phyloP scores from a whole-genome alignment of 92 coral and sea anemone species.

The Diadumene lineata region DNA sequence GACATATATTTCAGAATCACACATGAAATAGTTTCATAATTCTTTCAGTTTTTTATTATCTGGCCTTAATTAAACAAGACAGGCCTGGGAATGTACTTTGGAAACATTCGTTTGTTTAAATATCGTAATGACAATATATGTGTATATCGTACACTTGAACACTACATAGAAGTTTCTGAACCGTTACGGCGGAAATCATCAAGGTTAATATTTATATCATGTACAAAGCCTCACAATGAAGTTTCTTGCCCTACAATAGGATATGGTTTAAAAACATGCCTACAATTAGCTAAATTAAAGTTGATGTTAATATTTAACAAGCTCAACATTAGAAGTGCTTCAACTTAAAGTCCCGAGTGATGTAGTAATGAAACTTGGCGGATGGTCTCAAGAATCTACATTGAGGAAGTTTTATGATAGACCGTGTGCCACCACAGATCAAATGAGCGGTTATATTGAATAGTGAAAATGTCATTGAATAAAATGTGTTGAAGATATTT shows the following conservation, averaged over 20 bases:
- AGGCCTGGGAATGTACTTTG: conserved; percentile 58
- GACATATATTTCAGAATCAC: conserved; percentile 41
- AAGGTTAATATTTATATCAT: conserved; percentile 46
- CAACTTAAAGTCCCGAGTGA: conserved; percentile 55
- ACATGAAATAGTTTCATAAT: conserved; percentile 24
- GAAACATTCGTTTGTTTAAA: conserved; percentile 36
- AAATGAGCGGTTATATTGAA: too few relatives aligned
- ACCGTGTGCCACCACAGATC: conserved; percentile 51
- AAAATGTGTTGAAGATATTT: too few relatives aligned
- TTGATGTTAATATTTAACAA: conserved; percentile 33
- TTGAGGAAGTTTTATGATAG: conserved; percentile 50
- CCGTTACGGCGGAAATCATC: conserved; percentile 20
- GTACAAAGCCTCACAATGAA: conserved; percentile 36
- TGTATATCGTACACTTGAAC: conserved; percentile 48
- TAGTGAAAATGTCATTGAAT: too few relatives aligned
- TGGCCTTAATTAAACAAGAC: conserved; percentile 59
- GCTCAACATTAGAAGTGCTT: conserved; percentile 50
- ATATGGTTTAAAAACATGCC: neutral
- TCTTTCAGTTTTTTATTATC: conserved; percentile 45
- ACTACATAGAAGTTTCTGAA: conserved; percentile 27
- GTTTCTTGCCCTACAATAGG: conserved; percentile 52
- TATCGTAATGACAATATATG: conserved; percentile 44
- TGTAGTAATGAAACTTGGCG: conserved; percentile 46
- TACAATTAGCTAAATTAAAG: conserved; percentile 9
- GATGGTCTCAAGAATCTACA: conserved; percentile 59